phyloP scores from a whole-genome alignment of 2,113 vertebrate genomes.

The Atlantisia rogersi region DNA sequence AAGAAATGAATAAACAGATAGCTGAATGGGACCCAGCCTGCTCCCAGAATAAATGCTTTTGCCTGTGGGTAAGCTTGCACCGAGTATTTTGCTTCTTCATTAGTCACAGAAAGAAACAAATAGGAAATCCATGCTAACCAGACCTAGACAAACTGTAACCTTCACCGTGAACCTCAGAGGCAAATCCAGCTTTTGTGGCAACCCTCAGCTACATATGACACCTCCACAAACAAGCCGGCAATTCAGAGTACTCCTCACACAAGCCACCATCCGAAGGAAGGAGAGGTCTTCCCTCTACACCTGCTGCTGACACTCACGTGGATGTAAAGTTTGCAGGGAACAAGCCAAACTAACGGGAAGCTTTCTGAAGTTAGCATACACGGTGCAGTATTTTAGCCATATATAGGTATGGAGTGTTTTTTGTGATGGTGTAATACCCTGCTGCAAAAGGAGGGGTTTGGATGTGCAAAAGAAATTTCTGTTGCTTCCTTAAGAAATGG shows the following conservation, averaged over 20 bases:
- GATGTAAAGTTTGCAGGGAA: not conserved
- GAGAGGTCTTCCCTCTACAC: not conserved
- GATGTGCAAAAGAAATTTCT: conserved; percentile 12
- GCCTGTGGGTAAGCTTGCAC: not conserved
- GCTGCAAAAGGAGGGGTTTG: conserved; percentile 17
- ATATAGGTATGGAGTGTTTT: not conserved
- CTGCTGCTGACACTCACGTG: not conserved
- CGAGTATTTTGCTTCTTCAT: not conserved
- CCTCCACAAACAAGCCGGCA: not conserved
- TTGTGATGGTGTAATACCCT: not conserved
- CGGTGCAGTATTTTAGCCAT: not conserved
- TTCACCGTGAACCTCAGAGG: not conserved
- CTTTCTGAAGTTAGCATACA: not conserved
- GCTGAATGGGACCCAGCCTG: not conserved
- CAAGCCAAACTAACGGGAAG: not conserved
- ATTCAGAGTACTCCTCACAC: not conserved
- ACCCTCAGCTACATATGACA: not conserved
- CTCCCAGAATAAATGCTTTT: not conserved
- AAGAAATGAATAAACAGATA: not conserved
- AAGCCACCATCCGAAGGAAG: not conserved
- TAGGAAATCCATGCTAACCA: not conserved
- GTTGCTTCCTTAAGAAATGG: conserved; percentile 44
- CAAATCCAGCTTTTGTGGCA: not conserved
- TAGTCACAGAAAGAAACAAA: not conserved
- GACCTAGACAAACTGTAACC: not conserved